A percentile compares a stretch with the other conserved stretches of the same genome.
These are phyloP conservation scores for Camponotus fellah DNA, from an alignment of 2,888 invertebrate genomes.

Conservation along the genomic window DNA sequence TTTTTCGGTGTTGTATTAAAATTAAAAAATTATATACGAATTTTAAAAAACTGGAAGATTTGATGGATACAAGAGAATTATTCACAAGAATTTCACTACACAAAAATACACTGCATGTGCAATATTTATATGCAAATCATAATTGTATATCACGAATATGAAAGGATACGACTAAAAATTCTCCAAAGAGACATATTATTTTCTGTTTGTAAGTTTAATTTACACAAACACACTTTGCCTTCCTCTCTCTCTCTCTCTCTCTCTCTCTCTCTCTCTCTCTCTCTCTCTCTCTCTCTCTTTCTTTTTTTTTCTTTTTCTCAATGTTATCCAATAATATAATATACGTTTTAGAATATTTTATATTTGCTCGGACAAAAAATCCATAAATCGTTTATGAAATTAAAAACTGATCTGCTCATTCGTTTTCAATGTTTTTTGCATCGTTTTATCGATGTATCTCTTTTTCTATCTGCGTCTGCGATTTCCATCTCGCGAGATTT, in stretches of 20 bases:
- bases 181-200: background rate
- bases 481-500: slow-evolving; percentile 18
- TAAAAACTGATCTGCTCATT: background rate
- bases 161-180: slow-evolving; percentile 18
- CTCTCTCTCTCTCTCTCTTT: background rate
- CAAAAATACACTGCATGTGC: background rate
- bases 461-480: background rate
- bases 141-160: background rate
- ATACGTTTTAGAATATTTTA: background rate
- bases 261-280: background rate
- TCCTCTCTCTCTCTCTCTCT: no score
- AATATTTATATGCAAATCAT: background rate
- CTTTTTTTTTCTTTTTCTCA: background rate
- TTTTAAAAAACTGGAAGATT: background rate
- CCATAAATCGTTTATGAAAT: background rate
- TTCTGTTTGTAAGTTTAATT: background rate
- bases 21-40: background rate
- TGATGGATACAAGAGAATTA: background rate
- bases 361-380: background rate
- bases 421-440: background rate
- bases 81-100: background rate
- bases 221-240: background rate
- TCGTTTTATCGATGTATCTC: background rate
- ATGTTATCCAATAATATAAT: background rate
- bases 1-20: background rate